These are phyloP conservation scores for Apocrypta bakeri DNA, from an alignment of 1,140 invertebrate genomes.

Conservation along the genomic window DNA sequence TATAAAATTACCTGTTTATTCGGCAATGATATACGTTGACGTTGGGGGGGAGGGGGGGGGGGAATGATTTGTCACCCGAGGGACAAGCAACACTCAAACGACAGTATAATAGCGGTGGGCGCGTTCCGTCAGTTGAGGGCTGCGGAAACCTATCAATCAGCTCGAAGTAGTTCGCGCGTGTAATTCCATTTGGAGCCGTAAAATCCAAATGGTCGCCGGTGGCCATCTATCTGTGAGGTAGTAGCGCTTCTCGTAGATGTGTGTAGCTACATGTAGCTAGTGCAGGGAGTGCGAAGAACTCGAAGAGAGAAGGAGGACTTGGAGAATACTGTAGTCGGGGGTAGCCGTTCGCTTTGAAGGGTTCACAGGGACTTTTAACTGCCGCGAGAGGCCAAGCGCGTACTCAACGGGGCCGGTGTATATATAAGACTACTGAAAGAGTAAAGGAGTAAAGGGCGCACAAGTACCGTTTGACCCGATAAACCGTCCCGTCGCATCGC, in stretches of 20 bases:
- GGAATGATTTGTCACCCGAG: neutral
- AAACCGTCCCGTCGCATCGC: neutral
- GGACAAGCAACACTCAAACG: neutral
- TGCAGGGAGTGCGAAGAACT: neutral
- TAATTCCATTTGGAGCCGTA: constrained; percentile 43
- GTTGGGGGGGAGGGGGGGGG: neutral
- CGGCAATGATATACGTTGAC: neutral
- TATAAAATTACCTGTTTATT: neutral
- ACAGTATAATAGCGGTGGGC: neutral
- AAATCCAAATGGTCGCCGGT: constrained; percentile 16
- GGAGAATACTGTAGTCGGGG: neutral
- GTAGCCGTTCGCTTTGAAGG: neutral
- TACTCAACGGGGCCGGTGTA: neutral
- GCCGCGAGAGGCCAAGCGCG: neutral
- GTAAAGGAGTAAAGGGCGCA: neutral
- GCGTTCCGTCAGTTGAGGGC: neutral
- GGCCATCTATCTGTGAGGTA: neutral
- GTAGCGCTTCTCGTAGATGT: neutral
- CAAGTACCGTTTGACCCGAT: neutral
- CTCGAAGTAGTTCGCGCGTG: neutral
- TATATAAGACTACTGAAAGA: neutral
- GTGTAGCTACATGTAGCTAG: neutral
- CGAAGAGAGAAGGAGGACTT: neutral
- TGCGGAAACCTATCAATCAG: neutral
- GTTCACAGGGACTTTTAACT: neutral